Percentiles rank a stretch among this genome's conserved stretches.
Evolutionary conservation across 1,140 invertebrate genomes (phyloP).

Genomic region (Pinna nobilis): DNA sequence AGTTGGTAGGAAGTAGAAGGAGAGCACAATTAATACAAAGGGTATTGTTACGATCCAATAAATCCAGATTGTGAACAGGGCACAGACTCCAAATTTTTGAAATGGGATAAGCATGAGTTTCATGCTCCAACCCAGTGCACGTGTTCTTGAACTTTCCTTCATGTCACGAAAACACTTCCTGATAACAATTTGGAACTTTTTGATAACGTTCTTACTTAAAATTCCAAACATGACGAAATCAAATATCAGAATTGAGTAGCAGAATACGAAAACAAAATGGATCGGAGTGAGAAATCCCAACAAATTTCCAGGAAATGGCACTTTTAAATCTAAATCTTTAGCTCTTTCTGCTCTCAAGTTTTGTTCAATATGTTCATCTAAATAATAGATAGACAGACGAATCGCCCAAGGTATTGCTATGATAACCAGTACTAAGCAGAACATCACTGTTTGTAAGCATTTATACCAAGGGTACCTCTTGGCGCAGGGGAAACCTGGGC

Average conservation of each 20-base stretch:
- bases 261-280: conserved; percentile 1
- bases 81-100: conserved; percentile 3
- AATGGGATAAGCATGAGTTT: background rate
- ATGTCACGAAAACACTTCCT: background rate
- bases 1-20: conserved; percentile 14
- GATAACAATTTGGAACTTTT: background rate
- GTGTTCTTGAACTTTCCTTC: background rate
- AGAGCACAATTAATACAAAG: background rate
- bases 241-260: background rate
- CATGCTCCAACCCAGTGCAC: background rate
- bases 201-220: background rate
- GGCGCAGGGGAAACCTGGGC: too few relatives aligned
- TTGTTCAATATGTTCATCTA: background rate
- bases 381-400: conserved; percentile 2
- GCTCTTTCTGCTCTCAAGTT: background rate
- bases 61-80: background rate
- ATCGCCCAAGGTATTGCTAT: background rate
- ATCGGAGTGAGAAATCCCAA: background rate
- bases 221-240: conserved; percentile 36
- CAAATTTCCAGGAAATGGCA: background rate
- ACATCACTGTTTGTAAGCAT: background rate
- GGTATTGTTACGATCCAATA: background rate
- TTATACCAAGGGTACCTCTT: background rate
- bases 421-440: background rate
- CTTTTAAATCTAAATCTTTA: background rate